phyloP scores from a whole-genome alignment of 1,140 invertebrate genomes.

The Psix sp. region DNA sequence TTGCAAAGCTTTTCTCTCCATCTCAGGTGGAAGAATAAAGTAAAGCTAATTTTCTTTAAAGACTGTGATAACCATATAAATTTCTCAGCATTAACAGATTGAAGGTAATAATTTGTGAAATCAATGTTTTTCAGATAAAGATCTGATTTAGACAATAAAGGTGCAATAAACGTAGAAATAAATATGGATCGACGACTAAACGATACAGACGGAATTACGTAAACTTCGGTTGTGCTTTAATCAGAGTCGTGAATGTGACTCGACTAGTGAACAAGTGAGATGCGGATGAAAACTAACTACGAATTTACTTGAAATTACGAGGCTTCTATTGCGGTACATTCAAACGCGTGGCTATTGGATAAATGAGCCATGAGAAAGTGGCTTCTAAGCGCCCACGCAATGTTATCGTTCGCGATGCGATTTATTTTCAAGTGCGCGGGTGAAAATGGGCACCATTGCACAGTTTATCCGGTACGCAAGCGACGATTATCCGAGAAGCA shows the following conservation, averaged over 20 bases:
- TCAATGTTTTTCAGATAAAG: no score
- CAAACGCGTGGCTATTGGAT: slow-evolving; percentile 31
- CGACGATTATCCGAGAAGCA: slow-evolving; percentile 45
- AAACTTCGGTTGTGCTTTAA: slow-evolving; percentile 4
- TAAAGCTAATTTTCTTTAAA: no score
- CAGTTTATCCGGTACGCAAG: slow-evolving; percentile 43
- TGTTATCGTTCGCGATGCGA: slow-evolving; percentile 38
- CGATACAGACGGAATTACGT: slow-evolving; percentile 3
- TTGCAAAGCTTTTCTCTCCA: no score
- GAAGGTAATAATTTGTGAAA: no score
- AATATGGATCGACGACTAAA: no score
- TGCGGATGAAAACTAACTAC: slow-evolving; percentile 18
- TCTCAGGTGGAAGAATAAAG: no score
- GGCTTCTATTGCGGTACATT: slow-evolving; percentile 24
- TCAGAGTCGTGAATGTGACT: background rate
- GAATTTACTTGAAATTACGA: slow-evolving; percentile 40
- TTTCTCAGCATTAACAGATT: no score
- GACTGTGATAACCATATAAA: no score
- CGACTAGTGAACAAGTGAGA: background rate
- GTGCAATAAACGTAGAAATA: no score
- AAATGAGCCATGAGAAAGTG: slow-evolving; percentile 54
- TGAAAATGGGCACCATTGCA: slow-evolving; percentile 26
- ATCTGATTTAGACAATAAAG: no score
- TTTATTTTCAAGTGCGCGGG: slow-evolving; percentile 55
- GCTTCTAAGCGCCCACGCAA: slow-evolving; percentile 52